Evolutionary conservation across 2,888 invertebrate genomes (phyloP), one percentile per base, ranked within the genome.

Genomic region (Drosophila formosana): DNA sequence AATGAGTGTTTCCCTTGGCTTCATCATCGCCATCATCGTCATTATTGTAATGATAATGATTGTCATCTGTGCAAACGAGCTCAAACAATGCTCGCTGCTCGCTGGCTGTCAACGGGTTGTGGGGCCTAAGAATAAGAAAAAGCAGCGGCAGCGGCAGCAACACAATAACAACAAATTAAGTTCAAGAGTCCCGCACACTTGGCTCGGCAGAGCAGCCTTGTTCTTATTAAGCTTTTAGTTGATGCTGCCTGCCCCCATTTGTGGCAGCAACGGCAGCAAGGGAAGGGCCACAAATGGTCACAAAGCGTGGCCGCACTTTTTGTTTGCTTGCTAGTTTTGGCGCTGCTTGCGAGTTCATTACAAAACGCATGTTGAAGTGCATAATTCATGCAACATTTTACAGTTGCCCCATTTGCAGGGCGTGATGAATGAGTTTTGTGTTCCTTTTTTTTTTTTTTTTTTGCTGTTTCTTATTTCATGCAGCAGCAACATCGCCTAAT

Each of bases 331-430:
- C 34, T 37, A n/a, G 39, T 39, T 39, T 39, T 7, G 34, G 34
- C 18, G 18, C 18, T 18, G 18, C 30, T 30, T 55, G 71, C 46
- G 66, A 41, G 70, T 71, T 67, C 64, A 67, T 75, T 66, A 75
- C 53, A 58, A 72, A 72, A 76, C 78, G 67, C 74, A 71, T 75
- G 74, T 47, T 66, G 61, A 77, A 77, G 68, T 80, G 84, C 81
- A 78, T 68, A 78, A 77, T 71, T 74, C 61, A 69, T 52, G 55
- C 68, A 68, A 66, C 66, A 64, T 68, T 82, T 76, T 66, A 56
- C 70, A 66, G 57, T 61, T 66, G 55, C 8, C 26, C 18, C 55
- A 72, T 52, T 57, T 55, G 41, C 46, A 55, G 71, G 65, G 50
- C 71, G 64, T 51, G 78, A 73, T 66, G 74, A 76, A 78, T 76